These are phyloP conservation scores for Maniola jurtina DNA, from an alignment of 1,140 invertebrate species.

Conservation along the genomic window DNA sequence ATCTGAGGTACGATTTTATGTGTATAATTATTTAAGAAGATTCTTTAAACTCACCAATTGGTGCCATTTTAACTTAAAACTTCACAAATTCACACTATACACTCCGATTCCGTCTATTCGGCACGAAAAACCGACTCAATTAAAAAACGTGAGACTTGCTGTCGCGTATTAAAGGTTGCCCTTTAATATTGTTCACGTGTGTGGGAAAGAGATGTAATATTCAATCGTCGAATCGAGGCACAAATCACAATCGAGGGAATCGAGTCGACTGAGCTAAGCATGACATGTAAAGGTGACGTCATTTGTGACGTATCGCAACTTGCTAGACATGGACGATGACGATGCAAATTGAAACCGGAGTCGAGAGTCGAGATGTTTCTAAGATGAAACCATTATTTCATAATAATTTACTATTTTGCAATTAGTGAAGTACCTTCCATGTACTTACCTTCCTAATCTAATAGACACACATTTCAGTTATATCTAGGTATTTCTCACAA, in stretches of 20 bases:
- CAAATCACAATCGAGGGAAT: not conserved
- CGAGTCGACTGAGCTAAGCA: not conserved
- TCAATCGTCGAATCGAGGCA: slow-evolving; percentile 5
- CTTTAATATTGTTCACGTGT: slow-evolving; percentile 39
- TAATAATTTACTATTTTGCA: not conserved
- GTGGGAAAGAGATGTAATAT: slow-evolving; percentile 36
- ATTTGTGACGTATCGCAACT: slow-evolving; percentile 32
- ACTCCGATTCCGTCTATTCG: slow-evolving; percentile 28
- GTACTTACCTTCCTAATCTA: too few relatives aligned
- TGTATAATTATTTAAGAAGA: slow-evolving; percentile 3
- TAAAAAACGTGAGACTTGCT: slow-evolving; percentile 27
- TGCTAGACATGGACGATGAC: slow-evolving; percentile 25
- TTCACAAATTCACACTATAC: slow-evolving; percentile 22
- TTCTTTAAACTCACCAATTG: slow-evolving; percentile 63
- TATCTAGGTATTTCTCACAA: too few relatives aligned
- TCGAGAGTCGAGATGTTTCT: slow-evolving; percentile 28
- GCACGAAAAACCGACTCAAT: slow-evolving; percentile 7
- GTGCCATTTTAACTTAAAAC: slow-evolving; percentile 55
- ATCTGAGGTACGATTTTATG: slow-evolving; percentile 58
- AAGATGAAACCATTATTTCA: slow-evolving; percentile 14
- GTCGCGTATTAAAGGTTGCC: slow-evolving; percentile 32
- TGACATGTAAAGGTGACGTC: slow-evolving; percentile 51
- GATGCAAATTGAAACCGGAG: slow-evolving; percentile 18
- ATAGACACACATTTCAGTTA: too few relatives aligned
- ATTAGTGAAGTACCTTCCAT: too few relatives aligned